Base-by-base conservation (phyloP, 2,113 vertebrate species). In the Rostratula benghalensis region DNA sequence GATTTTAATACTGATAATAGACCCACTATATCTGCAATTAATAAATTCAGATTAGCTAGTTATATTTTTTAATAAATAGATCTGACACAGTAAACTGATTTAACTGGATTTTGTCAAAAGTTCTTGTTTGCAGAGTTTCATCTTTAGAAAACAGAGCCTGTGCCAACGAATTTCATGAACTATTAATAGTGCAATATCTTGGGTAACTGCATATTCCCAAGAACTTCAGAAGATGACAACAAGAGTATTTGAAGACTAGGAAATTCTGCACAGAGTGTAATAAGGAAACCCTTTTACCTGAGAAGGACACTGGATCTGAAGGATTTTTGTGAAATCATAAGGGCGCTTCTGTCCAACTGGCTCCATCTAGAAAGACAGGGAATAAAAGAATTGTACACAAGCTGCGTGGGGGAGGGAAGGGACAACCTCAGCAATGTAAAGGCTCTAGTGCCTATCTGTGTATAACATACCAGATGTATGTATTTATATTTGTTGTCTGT, bases 331-430 rank as follows among this genome's bases (percentile, higher is more conserved):
- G 43, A 61, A 45, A 45, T 70, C 8, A 0, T 97, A 78, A 27
- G 73, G 64, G 71, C 97, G 70, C 53, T 98, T 98, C 76, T 83
- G 71, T 39, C 97, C 97, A 51, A 76, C 87, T 45, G 98, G 97
- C 74, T 97, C 79, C 93, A 98, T 75, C 98, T 98, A 67, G 50
- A 95, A 96, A 78, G 77, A 27, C 59, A 95, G 25, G 71, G 18
- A 79, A 90, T 13, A 79, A 31, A 79, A 35, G 13, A 78, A 33
- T 43, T 63, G 65, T 45, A 90, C 60, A 35, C 22, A 9, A 45
- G 3, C 3, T 51, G 5, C 5, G 9, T 6, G 5, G 25, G 53
- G 27, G n/a, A 59, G 28, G 43, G 21, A 56, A 83, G 35, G 33
- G 27, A 90, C 6, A 56, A 27, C 13, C 81, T 16, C 53, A 78